phyloP scores from a whole-genome alignment of 2,888 invertebrate genomes.

The Drosophila testacea region DNA sequence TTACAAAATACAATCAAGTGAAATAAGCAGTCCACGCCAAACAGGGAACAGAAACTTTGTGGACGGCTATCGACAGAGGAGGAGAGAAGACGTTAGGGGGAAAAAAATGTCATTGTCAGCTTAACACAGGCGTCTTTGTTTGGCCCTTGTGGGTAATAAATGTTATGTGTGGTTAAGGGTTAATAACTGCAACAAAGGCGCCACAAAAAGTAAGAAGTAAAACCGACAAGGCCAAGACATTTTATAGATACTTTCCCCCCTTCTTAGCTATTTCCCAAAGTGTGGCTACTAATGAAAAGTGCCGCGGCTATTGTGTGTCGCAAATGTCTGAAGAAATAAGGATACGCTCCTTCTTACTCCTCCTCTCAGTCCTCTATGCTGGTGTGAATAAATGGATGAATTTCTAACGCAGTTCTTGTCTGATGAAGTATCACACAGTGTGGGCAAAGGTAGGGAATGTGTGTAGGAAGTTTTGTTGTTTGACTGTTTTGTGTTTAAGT shows the following conservation, averaged over 20 bases:
- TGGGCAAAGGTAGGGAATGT: background rate
- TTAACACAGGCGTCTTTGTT: slow-evolving; percentile 75
- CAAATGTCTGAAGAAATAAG: slow-evolving; percentile 44
- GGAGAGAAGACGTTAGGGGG: background rate
- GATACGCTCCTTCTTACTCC: slow-evolving; percentile 12
- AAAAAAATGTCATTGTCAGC: slow-evolving; percentile 76
- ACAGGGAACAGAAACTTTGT: background rate
- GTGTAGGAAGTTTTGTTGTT: slow-evolving; percentile 39
- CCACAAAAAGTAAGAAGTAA: slow-evolving; percentile 60
- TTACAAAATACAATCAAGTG: slow-evolving; percentile 70
- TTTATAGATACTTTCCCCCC: slow-evolving; percentile 56
- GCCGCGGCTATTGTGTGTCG: slow-evolving; percentile 55
- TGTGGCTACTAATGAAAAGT: slow-evolving; percentile 79
- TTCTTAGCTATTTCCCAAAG: slow-evolving; percentile 42
- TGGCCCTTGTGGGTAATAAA: slow-evolving; percentile 77
- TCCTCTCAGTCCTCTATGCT: background rate
- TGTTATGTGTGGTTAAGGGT: slow-evolving; percentile 84
- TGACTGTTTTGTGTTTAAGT: slow-evolving; percentile 40
- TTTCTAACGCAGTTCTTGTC: slow-evolving; percentile 49
- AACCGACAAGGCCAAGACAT: slow-evolving; percentile 65
- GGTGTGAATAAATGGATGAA: slow-evolving; percentile 68
- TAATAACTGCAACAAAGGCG: slow-evolving; percentile 81
- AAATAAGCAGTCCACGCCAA: slow-evolving; percentile 21
- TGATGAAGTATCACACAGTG: slow-evolving; percentile 35
- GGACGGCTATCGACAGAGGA: slow-evolving; percentile 10